These are phyloP conservation scores for Nomada fabriciana DNA, from an alignment of 2,888 invertebrate species.

Conservation along the genomic window DNA sequence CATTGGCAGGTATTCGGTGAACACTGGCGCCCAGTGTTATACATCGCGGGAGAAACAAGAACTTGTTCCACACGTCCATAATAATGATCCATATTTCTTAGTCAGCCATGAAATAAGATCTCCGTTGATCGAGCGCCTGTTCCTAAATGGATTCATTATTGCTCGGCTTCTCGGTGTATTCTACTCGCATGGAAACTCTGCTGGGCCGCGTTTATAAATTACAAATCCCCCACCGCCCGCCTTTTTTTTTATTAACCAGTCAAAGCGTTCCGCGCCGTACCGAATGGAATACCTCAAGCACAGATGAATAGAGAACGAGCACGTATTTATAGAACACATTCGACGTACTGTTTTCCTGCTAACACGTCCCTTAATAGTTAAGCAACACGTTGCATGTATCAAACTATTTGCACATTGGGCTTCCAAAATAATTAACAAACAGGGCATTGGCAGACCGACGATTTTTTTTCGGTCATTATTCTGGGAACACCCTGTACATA, in stretches of 20 bases:
- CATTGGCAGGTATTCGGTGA: constrained; percentile 3
- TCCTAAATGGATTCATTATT: constrained; percentile 51
- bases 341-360: not conserved
- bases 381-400: not conserved
- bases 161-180: constrained; percentile 25
- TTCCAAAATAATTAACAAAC: too few species aligned
- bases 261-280: constrained; percentile 25
- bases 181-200: constrained; percentile 27
- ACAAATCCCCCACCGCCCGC: not conserved
- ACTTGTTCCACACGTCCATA: constrained; percentile 29
- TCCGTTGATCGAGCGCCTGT: constrained; percentile 37
- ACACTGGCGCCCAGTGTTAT: not conserved
- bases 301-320: constrained; percentile 38
- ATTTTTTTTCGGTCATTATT: constrained; percentile 6
- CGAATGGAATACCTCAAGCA: constrained; percentile 30
- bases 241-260: constrained; percentile 5
- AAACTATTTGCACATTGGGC: not conserved
- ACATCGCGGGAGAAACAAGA: constrained; percentile 1
- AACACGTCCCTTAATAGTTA: not conserved
- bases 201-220: constrained; percentile 31
- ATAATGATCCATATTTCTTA: constrained; percentile 33
- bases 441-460: not conserved
- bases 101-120: constrained; percentile 32
- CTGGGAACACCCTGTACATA: constrained; percentile 16
- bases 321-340: constrained; percentile 32